Conservation (phyloP, 2,113 vertebrate species). For the Myotis davidii region DNA sequence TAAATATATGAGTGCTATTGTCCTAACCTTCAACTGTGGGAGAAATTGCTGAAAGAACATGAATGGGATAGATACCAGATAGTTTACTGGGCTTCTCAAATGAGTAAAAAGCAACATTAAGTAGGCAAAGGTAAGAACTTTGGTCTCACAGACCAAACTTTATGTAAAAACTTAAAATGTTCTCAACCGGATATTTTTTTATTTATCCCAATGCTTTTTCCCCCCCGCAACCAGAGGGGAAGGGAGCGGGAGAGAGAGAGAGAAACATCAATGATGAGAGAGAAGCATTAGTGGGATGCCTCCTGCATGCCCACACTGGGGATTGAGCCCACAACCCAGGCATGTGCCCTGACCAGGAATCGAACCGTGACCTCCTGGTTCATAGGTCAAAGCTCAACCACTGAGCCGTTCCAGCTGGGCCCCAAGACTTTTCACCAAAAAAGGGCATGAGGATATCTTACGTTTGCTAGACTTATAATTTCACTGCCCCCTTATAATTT, state of each 20-base stretch:
- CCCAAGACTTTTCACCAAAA: slow-evolving; percentile 35
- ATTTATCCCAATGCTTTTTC: slow-evolving; percentile 14
- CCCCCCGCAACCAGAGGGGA: neutral
- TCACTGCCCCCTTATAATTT: neutral
- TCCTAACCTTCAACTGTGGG: neutral
- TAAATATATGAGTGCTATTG: neutral
- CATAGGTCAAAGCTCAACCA: no score
- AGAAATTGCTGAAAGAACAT: neutral
- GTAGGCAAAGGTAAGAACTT: neutral
- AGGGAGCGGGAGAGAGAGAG: neutral
- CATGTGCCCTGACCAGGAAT: no score
- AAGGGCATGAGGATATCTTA: neutral
- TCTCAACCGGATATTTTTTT: neutral
- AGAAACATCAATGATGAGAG: neutral
- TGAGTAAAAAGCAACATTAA: neutral
- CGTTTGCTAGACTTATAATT: neutral
- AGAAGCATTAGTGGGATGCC: no score
- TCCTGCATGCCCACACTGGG: no score
- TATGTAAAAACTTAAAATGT: slow-evolving; percentile 19
- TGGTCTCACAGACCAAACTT: neutral
- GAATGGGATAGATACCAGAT: no score
- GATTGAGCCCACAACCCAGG: no score
- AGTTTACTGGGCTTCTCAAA: neutral
- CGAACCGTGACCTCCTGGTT: no score
- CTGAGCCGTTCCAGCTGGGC: neutral